These are phyloP conservation scores for Spheniscus humboldti DNA, from an alignment of 2,797 vertebrate species.

Conservation along the genomic window DNA sequence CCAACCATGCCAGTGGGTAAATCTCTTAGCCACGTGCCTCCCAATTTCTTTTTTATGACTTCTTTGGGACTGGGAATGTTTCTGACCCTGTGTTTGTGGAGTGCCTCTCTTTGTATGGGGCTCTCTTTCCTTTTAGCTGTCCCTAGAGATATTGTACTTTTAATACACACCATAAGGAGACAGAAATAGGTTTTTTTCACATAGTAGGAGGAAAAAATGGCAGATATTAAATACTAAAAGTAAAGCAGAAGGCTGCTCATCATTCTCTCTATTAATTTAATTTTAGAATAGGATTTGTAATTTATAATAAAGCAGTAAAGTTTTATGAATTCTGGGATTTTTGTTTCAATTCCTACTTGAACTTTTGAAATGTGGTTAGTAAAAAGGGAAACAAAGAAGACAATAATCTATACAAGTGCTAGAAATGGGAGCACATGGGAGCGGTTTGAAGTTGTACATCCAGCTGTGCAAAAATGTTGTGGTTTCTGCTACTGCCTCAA, in stretches of 20 bases:
- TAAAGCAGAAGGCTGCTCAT: not conserved
- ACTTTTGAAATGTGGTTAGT: not conserved
- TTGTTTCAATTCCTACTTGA: constrained; percentile 21
- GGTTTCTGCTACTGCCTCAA: not conserved
- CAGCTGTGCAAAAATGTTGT: not conserved
- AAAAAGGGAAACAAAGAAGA: not conserved
- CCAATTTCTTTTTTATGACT: not conserved
- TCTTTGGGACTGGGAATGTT: not conserved
- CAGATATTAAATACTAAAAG: not conserved
- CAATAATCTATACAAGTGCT: not conserved
- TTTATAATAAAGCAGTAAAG: not conserved
- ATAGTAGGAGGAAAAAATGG: not conserved
- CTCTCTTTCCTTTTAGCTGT: not conserved
- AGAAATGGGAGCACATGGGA: not conserved
- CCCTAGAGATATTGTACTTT: not conserved
- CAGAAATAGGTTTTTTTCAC: not conserved
- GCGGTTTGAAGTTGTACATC: not conserved
- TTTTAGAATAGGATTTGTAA: not conserved
- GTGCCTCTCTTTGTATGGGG: not conserved
- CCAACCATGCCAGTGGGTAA: not conserved
- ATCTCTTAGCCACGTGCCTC: not conserved
- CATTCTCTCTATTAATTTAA: not conserved
- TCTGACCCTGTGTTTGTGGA: not conserved
- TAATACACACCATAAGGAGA: not conserved
- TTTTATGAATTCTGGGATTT: not conserved